Conservation (phyloP, 2,797 vertebrate genomes). For the Orientallactaga sibirica region DNA sequence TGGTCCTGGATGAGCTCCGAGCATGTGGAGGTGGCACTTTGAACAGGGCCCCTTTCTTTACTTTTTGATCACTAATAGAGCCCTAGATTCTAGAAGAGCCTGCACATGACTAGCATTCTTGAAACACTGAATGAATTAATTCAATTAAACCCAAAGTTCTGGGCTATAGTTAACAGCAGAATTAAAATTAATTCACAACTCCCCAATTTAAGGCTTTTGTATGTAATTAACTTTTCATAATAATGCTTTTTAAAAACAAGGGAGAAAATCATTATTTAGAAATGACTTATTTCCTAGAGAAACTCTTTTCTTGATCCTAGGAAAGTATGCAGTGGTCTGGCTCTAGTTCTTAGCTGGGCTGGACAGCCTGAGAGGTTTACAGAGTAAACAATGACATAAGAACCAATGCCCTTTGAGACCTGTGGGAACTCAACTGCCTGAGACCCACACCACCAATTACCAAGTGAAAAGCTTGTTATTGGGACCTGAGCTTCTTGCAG, state of each 20-base stretch:
- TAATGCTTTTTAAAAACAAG: constrained; percentile 40
- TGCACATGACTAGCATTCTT: not conserved
- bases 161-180: not conserved
- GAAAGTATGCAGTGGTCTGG: constrained; percentile 45
- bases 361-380: constrained; percentile 23
- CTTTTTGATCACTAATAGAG: not conserved
- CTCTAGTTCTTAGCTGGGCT: constrained; percentile 57
- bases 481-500: constrained; percentile 29
- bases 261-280: not conserved
- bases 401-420: constrained; percentile 60
- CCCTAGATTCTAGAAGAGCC: not conserved
- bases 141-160: not conserved
- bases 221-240: constrained; percentile 15
- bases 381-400: constrained; percentile 52
- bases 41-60: not conserved
- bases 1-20: not conserved
- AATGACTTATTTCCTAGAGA: constrained; percentile 50
- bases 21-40: not conserved
- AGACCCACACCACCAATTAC: constrained; percentile 74
- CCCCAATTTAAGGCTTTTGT: not conserved
- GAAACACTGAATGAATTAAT: constrained; percentile 15
- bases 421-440: constrained; percentile 68
- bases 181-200: constrained; percentile 10
- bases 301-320: not conserved
- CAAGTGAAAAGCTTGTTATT: constrained; percentile 53